These are phyloP conservation scores for Diprion similis DNA, from an alignment of 1,140 invertebrate species.

Conservation along the genomic window DNA sequence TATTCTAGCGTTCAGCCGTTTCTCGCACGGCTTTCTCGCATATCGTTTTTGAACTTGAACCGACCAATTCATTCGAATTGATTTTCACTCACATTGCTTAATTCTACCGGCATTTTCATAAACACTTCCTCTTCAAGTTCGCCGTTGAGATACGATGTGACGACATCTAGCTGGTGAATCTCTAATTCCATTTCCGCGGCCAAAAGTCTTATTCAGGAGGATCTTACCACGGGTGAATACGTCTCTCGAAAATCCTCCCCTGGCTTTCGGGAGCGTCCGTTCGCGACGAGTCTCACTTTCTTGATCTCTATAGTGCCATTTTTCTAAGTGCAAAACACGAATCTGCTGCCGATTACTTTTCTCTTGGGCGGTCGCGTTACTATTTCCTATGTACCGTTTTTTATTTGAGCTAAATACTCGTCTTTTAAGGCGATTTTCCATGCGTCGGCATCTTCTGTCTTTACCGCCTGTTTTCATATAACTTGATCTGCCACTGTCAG, in stretches of 20 bases:
- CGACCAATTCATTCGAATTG: neutral
- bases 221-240: constrained; percentile 35
- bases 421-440: constrained; percentile 44
- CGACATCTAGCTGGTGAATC: constrained; percentile 40
- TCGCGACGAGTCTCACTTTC: constrained; percentile 44
- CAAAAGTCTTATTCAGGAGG: constrained; percentile 29
- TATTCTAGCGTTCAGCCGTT: neutral
- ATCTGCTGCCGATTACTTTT: constrained; percentile 37
- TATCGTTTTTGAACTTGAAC: neutral
- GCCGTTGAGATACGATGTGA: constrained; percentile 31
- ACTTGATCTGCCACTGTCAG: constrained; percentile 33
- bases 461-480: constrained; percentile 46
- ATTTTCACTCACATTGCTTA: constrained; percentile 11
- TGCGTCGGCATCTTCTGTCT: constrained; percentile 35
- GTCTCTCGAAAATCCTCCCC: constrained; percentile 41
- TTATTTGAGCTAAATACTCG: constrained; percentile 44
- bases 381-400: constrained; percentile 48
- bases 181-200: constrained; percentile 23
- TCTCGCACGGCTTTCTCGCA: constrained; percentile 16
- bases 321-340: constrained; percentile 16
- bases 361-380: constrained; percentile 36
- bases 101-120: constrained; percentile 29
- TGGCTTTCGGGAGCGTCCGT: constrained; percentile 33
- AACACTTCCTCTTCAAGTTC: constrained; percentile 29
- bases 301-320: constrained; percentile 14